Percentiles rank a stretch among this genome's conserved stretches.
Evolutionary conservation across 2,888 invertebrate genomes (phyloP).

Genomic region (Pegoplata infirma): DNA sequence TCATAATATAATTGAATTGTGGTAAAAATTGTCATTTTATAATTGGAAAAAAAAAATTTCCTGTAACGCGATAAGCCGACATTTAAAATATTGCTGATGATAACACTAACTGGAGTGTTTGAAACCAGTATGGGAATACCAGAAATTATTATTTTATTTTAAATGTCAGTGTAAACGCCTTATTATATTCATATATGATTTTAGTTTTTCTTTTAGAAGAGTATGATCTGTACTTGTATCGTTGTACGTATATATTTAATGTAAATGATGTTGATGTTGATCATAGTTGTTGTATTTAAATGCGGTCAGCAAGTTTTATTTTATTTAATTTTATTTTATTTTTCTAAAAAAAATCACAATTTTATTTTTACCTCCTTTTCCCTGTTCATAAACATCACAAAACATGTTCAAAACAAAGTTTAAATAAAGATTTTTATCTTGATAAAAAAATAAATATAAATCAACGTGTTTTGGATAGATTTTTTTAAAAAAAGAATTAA

Average conservation of each 20-base stretch:
- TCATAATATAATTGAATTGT: no score
- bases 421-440: slow-evolving; percentile 37
- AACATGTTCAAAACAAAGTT: slow-evolving; percentile 28
- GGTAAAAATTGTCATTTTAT: no score
- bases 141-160: no score
- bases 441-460: not conserved
- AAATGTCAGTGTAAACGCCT: not conserved
- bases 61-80: no score
- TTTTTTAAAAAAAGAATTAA: no score
- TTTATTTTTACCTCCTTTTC: slow-evolving; percentile 42
- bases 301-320: slow-evolving; percentile 66
- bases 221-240: slow-evolving; percentile 24
- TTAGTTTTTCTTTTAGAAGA: no score
- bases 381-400: slow-evolving; percentile 9
- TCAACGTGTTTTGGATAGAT: not conserved
- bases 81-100: no score
- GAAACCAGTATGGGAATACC: no score
- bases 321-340: no score
- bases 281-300: slow-evolving; percentile 64
- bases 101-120: no score
- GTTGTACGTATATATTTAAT: slow-evolving; percentile 42
- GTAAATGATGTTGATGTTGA: slow-evolving; percentile 60
- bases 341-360: slow-evolving; percentile 18
- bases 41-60: no score
- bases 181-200: no score